Evolutionary conservation across 1,140 invertebrate species (phyloP), one percentile per base, ranked within the genome.

Genomic region (Microplitis demolitor): DNA sequence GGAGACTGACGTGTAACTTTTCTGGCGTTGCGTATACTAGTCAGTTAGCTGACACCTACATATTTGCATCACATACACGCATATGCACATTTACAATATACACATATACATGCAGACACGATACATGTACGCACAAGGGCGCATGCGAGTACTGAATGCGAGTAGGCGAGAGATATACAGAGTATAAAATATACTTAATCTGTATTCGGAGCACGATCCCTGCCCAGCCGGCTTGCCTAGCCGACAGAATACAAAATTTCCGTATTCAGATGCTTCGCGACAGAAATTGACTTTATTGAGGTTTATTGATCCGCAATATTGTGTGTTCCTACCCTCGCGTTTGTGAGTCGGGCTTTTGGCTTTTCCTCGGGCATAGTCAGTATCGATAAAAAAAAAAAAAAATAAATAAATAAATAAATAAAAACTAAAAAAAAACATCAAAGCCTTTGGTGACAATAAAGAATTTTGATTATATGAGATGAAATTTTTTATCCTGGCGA

Each of bases 231-330:
- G 73, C 78, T 76, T 58, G 78, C 79, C 79, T 79, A 80, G 75
- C 77, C 80, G 72, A 58, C 74, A 74, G 85, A 87, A 86, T 86
- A 86, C 85, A 86, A 87, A 87, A 86, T 87, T 85, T 81, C 77
- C 79, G 83, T 80, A 87, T 87, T 87, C 86, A 86, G 84, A 87
- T 87, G 85, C 79, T 80, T 76, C 76, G 78, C 83, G 84, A 87
- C 85, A 85, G 85, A 87, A 87, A 87, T 87, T 87, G 85, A 87
- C 86, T 87, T 85, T 87, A 87, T 87, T 87, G 85, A 85, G 83
- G 84, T 85, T 86, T 87, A 87, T 87, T 83, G 86, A 87, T 87
- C 84, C 79, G 80, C 85, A 85, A 87, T 87, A 86, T 87, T 86
- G 85, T 84, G 80, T 83, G 82, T 66, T 66, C 53, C 62, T 58